Conservation (phyloP, 2,888 invertebrate species). For the Sarcophaga rosellei region DNA sequence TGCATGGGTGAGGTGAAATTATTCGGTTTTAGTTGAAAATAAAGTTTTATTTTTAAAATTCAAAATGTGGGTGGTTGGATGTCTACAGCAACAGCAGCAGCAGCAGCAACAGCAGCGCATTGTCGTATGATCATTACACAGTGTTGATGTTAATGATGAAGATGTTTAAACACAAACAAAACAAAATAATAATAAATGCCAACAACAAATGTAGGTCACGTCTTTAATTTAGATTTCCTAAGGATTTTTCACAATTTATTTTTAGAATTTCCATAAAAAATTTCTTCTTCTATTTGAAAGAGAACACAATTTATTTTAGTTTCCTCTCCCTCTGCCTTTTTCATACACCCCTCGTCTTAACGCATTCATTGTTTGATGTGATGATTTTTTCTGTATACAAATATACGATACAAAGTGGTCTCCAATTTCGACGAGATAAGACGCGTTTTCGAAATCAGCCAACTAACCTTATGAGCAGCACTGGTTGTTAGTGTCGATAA, state of each 20-base stretch:
- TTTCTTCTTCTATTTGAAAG: not conserved
- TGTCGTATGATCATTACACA: not conserved
- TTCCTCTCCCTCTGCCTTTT: not conserved
- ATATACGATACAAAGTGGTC: not conserved
- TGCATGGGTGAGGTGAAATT: too few species aligned
- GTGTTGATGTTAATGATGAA: not conserved
- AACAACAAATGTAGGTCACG: constrained; percentile 59
- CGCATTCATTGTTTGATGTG: too few species aligned
- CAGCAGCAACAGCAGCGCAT: not conserved
- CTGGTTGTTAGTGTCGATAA: constrained; percentile 40
- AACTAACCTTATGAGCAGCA: too few species aligned
- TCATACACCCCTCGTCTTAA: too few species aligned
- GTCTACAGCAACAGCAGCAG: constrained; percentile 5
- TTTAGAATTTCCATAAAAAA: not conserved
- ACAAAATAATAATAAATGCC: not conserved
- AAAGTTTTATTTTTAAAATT: constrained; percentile 47
- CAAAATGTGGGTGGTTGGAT: constrained; percentile 55
- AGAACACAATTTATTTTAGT: not conserved
- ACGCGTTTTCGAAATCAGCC: constrained; percentile 32
- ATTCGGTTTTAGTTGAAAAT: constrained; percentile 44
- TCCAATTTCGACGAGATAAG: constrained; percentile 42
- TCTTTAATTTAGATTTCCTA: constrained; percentile 2
- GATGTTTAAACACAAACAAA: not conserved
- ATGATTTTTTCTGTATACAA: too few species aligned
- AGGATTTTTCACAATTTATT: constrained; percentile 42